Evolutionary conservation across 2,888 invertebrate species (phyloP).

Genomic region (Oscheius sp.): DNA sequence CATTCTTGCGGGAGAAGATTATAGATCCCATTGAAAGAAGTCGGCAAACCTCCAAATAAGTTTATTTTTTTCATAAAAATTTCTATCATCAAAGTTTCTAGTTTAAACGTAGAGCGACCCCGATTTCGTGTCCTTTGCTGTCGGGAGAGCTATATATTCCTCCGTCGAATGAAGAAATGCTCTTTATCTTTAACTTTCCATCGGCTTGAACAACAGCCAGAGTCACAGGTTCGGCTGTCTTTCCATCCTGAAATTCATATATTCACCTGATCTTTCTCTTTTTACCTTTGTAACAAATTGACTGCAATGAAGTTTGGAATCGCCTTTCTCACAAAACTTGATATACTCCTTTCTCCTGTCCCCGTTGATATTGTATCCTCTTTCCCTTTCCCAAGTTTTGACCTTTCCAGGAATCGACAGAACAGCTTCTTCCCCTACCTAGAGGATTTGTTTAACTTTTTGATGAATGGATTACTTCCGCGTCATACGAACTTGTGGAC

Average conservation of each 20-base stretch:
- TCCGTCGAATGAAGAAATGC: neutral
- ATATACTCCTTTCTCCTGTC: neutral
- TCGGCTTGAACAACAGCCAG: neutral
- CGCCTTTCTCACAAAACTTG: neutral
- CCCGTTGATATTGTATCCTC: neutral
- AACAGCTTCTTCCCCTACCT: neutral
- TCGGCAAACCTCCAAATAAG: too few species aligned
- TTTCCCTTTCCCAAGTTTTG: neutral
- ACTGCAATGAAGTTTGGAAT: neutral
- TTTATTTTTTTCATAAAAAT: too few species aligned
- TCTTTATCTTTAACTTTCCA: neutral
- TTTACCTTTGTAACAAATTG: neutral
- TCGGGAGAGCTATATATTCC: neutral
- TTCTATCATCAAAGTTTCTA: too few species aligned
- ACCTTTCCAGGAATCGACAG: neutral
- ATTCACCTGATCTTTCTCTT: too few species aligned
- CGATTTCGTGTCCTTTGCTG: neutral
- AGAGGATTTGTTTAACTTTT: neutral
- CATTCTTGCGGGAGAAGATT: too few species aligned
- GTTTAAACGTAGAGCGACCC: too few species aligned
- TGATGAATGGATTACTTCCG: neutral
- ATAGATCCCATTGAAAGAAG: too few species aligned
- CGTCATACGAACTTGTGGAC: neutral
- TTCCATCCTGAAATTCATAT: too few species aligned
- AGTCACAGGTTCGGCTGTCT: neutral